Base-by-base conservation (phyloP, 2,888 invertebrate species). In the Morpho achilles region DNA sequence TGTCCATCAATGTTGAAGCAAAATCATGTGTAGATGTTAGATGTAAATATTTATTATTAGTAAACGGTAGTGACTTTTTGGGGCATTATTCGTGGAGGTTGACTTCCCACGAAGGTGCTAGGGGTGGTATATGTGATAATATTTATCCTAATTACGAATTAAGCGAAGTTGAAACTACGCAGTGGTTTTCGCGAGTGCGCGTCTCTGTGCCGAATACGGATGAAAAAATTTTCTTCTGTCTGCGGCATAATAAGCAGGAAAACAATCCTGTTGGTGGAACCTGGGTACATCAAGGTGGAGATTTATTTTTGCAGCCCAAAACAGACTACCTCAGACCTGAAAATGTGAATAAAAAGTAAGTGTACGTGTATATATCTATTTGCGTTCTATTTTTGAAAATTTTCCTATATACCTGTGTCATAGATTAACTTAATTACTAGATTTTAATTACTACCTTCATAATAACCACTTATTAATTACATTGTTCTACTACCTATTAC, bases 231-330 rank as follows among this genome's bases (percentile, higher is more conserved):
- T 87, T 73, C 69, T 87, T 84, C 72, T 91, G 83, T 76, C 73
- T 80, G 62, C 80, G 69, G 61, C 69, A 80, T 64, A 77, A 67
- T 60, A 73, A 67, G 50, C 69, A 65, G 65, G 77, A 73, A 60
- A 80, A 72, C 63, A 70, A 63, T 51, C 80, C 82, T 3, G 79
- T 82, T 48, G 75, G 75, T 56, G 82, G 82, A 7, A 74, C 73
- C 60, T 92, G 92, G 92, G 75, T 84, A 63, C 92, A 92, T 71
- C 92, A 92, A 73, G 92, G 92, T 44, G 70, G 70, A 43, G 73
- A 84, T 48, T 66, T 91, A 71, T 84, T 71, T 71, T 72, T 92
- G 67, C 80, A 87, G 44, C 81, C 80, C 4, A 70, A 67, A 64
- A 71, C 67, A 46, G 77, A 77, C 66, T 43, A 40, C 4, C 7